Evolutionary conservation across 1,140 invertebrate genomes (phyloP), one percentile per base, ranked within the genome.

Genomic region (Bombus polaris): DNA sequence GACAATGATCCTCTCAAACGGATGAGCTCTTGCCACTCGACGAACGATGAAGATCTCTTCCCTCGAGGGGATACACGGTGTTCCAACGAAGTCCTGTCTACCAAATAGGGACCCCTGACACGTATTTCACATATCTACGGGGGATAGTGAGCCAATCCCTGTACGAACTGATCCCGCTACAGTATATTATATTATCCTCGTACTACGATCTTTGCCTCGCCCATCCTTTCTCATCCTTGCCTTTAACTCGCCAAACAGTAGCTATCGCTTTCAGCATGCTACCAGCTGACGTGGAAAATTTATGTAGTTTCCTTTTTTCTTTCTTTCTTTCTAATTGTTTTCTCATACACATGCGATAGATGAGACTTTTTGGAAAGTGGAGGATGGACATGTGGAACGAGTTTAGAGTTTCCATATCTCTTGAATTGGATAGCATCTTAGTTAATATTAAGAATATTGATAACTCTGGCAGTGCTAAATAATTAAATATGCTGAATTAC

Each of bases 1-100:
- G 87, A 94, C 93, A 94, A 94, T 93, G 91, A 94, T 92, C 92
- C 90, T 93, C 91, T 93, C 89, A 92, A 94, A 94, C 90, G 94
- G 93, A 94, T 94, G 92, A 94, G 90, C 91, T 80, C 80, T 87
- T 76, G 88, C 81, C 93, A 93, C 92, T 94, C 92, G 86, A 94
- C 85, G 66, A 86, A 90, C 86, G 90, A 88, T 89, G 90, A 92
- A 89, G 85, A 91, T 86, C 81, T 91, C 90, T 91, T 93, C 89
- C 91, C 90, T 91, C 87, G 90, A 92, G 92, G 90, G 93, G 88
- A 93, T 92, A 91, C 83, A 85, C 73, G 89, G 42, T 91, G 89
- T 93, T 91, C 68, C 89, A 76, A 53, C 47, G 18, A 53, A 79
- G 39, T 74, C 44, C 47, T 42, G 53, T 73, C 25, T 57, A 57